Percentiles rank a stretch among this genome's conserved stretches.
These are phyloP conservation scores for Rhagophthalmus giganteus DNA, from an alignment of 2,888 invertebrate genomes.

Conservation along the genomic window DNA sequence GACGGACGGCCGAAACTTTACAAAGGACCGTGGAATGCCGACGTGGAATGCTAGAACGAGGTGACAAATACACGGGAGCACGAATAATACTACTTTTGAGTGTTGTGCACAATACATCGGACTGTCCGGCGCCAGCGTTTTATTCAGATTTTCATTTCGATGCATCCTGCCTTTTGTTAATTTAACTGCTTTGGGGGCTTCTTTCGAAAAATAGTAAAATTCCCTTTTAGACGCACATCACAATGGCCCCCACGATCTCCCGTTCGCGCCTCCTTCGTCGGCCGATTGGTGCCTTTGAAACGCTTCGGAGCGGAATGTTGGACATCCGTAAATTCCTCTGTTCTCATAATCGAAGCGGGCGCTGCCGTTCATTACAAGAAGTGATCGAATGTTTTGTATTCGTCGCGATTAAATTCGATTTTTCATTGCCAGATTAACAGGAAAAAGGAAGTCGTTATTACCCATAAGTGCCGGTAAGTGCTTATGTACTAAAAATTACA, in stretches of 20 bases:
- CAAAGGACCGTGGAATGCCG: slow-evolving; percentile 32
- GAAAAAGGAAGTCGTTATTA: too few species aligned
- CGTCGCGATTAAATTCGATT: too few species aligned
- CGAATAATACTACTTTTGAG: slow-evolving; percentile 35
- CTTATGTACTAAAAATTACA: too few species aligned
- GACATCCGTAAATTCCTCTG: slow-evolving; percentile 6
- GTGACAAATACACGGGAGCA: slow-evolving; percentile 37
- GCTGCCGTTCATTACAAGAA: too few species aligned
- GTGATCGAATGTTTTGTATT: too few species aligned
- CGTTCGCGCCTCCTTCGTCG: background rate
- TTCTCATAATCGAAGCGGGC: background rate
- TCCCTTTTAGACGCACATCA: slow-evolving; percentile 13
- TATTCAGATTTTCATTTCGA: slow-evolving; percentile 35
- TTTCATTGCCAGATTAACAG: too few species aligned
- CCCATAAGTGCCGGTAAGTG: too few species aligned
- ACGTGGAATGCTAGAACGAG: slow-evolving; percentile 28
- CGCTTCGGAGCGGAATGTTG: slow-evolving; percentile 3
- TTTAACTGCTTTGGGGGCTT: slow-evolving; percentile 27
- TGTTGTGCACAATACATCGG: slow-evolving; percentile 36
- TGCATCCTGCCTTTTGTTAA: slow-evolving; percentile 36
- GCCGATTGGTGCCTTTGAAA: background rate
- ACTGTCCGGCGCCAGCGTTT: slow-evolving; percentile 38
- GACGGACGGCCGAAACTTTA: slow-evolving; percentile 27
- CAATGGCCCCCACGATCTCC: background rate
- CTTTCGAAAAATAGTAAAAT: slow-evolving; percentile 34